phyloP scores from a whole-genome alignment of 2,888 invertebrate species.

The Ophioninae sp. region DNA sequence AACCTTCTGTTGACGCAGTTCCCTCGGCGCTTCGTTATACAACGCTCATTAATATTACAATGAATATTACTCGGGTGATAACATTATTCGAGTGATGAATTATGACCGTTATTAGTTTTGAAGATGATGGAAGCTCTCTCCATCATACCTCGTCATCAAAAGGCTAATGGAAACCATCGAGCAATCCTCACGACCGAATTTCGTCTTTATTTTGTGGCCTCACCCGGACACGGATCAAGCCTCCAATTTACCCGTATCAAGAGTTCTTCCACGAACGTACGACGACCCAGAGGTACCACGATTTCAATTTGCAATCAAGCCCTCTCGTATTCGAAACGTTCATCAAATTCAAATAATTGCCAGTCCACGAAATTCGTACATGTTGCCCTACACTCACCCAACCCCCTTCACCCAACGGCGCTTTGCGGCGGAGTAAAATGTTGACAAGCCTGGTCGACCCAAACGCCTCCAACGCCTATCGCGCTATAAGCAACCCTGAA shows the following conservation, averaged over 20 bases:
- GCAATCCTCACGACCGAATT: neutral
- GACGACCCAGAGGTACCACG: constrained; percentile 49
- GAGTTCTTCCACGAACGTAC: constrained; percentile 40
- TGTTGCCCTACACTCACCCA: neutral
- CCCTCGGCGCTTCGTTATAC: constrained; percentile 2
- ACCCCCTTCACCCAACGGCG: neutral
- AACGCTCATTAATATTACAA: constrained; percentile 52
- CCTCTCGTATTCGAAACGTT: constrained; percentile 64
- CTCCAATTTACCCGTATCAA: constrained; percentile 46
- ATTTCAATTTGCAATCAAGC: constrained; percentile 77
- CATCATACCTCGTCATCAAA: constrained; percentile 16
- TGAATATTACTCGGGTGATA: constrained; percentile 50
- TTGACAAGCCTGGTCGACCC: neutral
- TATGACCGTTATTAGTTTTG: constrained; percentile 28
- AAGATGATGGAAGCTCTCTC: constrained; percentile 11
- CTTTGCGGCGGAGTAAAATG: constrained; percentile 51
- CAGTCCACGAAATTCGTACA: constrained; percentile 49
- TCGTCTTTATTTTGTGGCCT: constrained; percentile 7
- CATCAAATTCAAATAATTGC: constrained; percentile 75
- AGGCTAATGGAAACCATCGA: constrained; percentile 29
- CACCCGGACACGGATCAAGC: constrained; percentile 33
- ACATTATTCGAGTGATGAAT: constrained; percentile 47
- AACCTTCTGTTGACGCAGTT: constrained; percentile 41
- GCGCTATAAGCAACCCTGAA: no score
- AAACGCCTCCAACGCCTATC: no score